Evolutionary conservation across 2,113 vertebrate genomes (phyloP).

Genomic region (Illadopsis cleaveri): DNA sequence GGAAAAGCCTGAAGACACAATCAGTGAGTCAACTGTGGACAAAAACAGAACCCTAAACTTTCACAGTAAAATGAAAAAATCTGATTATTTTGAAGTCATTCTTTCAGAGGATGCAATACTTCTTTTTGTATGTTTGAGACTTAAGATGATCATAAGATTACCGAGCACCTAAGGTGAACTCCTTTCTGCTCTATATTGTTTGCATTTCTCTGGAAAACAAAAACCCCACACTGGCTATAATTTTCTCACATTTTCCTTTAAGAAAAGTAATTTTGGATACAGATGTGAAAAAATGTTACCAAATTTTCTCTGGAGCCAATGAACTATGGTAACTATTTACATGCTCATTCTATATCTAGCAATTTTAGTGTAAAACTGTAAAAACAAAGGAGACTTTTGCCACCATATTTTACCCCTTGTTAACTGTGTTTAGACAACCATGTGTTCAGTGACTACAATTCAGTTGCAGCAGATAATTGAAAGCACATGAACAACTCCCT

Average conservation of each 20-base stretch:
- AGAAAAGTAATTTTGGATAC: not conserved
- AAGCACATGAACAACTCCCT: not conserved
- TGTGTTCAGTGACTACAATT: not conserved
- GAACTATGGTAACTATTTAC: not conserved
- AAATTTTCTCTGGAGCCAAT: not conserved
- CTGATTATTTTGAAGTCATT: not conserved
- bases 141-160: not conserved
- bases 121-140: not conserved
- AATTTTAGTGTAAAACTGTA: not conserved
- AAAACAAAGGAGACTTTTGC: not conserved
- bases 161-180: not conserved
- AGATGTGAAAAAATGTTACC: not conserved
- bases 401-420: not conserved
- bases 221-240: not conserved
- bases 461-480: not conserved
- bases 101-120: not conserved
- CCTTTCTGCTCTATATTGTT: not conserved
- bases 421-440: not conserved
- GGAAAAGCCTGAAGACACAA: not conserved
- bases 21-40: not conserved
- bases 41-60: not conserved
- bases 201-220: not conserved
- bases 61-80: not conserved
- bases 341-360: not conserved
- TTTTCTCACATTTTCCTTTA: not conserved